Base-by-base conservation (phyloP, 2,797 vertebrate species). In the Myotis pilosus region DNA sequence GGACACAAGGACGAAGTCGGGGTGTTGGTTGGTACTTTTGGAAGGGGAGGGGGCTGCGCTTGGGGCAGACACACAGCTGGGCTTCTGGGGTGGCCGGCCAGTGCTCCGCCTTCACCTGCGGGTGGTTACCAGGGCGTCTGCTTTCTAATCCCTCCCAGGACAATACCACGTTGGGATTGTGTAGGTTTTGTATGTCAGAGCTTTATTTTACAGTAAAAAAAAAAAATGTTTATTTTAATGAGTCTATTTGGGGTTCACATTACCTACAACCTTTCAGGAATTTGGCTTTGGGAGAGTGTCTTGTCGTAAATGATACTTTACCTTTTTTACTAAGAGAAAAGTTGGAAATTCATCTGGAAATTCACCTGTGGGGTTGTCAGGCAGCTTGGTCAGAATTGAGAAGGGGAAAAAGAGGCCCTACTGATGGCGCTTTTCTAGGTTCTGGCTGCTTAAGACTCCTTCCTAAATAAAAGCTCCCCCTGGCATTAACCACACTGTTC, bases 301-400 rank as follows among this genome's bases (percentile, higher is more conserved):
- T 83, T 79, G 44, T 62, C 51, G 66, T 44, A 91, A 83, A 88
- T 87, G 60, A 25, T 22, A 23, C 68, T 53, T 94, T 57, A 19
- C 64, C 86, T 89, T 94, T 94, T 69, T 95, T 60, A 49, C 38
- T 44, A 36, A 76, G 55, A 87, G 16, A 44, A 53, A 71, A 81
- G 33, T 60, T n/a, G 5, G 25, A 94, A 80, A 66, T 60, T 55
- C 22, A 87, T 55, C 66, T 81, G 28, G 22, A 69, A 92, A 55
- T 20, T 92, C 51, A 38, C 20, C 38, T 3, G n/a, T 71, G 44
- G 69, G 38, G 13, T 84, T 88, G 5, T 71, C 78, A 30, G 82
- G 55, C 41, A 28, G 69, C 49, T 47, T 33, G 28, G 55, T 90
- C 49, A 75, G 51, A 55, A 89, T 23, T 79, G 75, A 94, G 68